Evolutionary conservation across 2,888 invertebrate species (phyloP).

Genomic region (Acrobasis repandana): DNA sequence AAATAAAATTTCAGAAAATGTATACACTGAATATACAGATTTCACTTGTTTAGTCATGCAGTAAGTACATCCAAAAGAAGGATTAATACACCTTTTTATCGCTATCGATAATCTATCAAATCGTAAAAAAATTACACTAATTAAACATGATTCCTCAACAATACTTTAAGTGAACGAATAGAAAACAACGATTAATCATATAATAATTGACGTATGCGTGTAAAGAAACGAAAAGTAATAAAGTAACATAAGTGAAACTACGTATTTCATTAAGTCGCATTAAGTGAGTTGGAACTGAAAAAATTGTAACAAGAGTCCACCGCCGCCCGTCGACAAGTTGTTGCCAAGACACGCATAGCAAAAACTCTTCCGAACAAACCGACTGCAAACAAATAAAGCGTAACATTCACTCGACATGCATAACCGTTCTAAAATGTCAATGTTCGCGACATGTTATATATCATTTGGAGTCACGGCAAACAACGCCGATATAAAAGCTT

Average conservation of each 20-base stretch:
- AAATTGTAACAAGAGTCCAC: slow-evolving; percentile 11
- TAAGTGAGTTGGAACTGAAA: slow-evolving; percentile 20
- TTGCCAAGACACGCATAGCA: slow-evolving; percentile 25
- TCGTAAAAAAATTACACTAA: not conserved
- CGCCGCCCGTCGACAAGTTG: slow-evolving; percentile 10
- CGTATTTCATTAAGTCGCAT: slow-evolving; percentile 15
- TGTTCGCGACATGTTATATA: slow-evolving; percentile 77
- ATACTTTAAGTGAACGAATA: not conserved
- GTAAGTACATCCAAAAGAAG: no score
- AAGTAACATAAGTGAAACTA: slow-evolving; percentile 16
- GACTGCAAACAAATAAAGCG: slow-evolving; percentile 59
- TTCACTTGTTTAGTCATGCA: no score
- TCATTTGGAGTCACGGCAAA: slow-evolving; percentile 79
- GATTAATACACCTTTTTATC: no score
- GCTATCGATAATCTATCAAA: no score
- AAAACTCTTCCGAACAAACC: slow-evolving; percentile 40
- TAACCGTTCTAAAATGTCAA: slow-evolving; percentile 71
- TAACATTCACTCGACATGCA: slow-evolving; percentile 59
- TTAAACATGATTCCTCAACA: not conserved
- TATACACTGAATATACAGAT: no score
- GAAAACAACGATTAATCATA: slow-evolving; percentile 10
- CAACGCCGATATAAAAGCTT: slow-evolving; percentile 77
- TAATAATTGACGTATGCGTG: slow-evolving; percentile 10
- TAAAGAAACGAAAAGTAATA: slow-evolving; percentile 12
- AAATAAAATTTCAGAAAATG: no score